Conservation (phyloP, 2,113 vertebrate genomes). For the Paradoxurus hermaphroditus region DNA sequence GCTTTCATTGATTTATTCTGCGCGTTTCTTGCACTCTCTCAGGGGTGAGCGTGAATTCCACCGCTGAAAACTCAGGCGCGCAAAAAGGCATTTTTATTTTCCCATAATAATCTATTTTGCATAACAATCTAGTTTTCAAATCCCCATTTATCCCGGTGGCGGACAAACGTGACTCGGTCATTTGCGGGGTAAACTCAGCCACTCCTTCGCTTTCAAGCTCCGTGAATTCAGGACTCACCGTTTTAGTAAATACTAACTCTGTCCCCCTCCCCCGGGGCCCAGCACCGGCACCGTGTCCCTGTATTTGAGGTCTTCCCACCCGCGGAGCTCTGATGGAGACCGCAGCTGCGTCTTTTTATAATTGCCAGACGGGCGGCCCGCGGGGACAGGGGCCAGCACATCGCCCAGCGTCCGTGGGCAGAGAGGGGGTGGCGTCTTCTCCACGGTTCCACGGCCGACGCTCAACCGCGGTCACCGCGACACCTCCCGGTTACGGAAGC, state of each 20-base stretch:
- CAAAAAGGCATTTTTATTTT: neutral
- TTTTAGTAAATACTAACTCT: neutral
- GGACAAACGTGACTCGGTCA: neutral
- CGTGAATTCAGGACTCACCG: neutral
- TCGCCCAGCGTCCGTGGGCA: neutral
- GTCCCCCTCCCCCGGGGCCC: too few relatives aligned
- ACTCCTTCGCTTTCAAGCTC: neutral
- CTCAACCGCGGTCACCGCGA: neutral
- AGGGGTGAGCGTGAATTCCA: neutral
- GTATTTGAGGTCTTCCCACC: neutral
- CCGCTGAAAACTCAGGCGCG: neutral
- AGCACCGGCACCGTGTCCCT: neutral
- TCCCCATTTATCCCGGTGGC: neutral
- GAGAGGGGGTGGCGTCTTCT: neutral
- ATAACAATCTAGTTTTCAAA: neutral
- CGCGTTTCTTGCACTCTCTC: neutral
- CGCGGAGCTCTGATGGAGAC: neutral
- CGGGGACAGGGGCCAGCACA: neutral
- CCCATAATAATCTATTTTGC: neutral
- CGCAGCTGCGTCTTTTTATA: rapidly evolving
- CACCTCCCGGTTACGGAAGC: neutral
- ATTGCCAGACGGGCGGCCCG: neutral
- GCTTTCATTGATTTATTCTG: neutral
- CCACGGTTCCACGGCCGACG: rapidly evolving
- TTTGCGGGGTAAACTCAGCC: neutral